Conservation (phyloP, 2,113 vertebrate genomes). For the Myotis lucifugus region DNA sequence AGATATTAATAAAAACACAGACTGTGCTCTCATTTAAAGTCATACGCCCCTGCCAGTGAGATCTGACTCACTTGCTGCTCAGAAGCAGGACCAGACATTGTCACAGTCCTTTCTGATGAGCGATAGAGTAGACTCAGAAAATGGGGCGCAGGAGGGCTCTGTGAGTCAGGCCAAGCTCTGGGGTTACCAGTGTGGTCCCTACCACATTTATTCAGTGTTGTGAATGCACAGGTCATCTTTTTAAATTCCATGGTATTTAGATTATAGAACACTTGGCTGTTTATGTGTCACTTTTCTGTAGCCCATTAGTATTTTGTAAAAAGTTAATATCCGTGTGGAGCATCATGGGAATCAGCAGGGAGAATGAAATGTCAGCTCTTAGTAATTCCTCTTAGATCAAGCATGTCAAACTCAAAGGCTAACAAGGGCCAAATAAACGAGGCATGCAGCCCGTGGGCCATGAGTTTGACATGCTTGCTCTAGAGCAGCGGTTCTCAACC, state of each 20-base stretch:
- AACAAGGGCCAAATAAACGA: no score
- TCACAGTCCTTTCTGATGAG: background rate
- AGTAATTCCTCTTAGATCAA: background rate
- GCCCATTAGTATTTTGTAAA: conserved; percentile 20
- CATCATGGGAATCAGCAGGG: background rate
- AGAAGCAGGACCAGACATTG: background rate
- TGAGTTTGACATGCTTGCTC: no score
- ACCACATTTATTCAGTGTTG: background rate
- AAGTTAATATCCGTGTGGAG: background rate
- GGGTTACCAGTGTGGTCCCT: background rate
- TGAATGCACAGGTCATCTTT: background rate
- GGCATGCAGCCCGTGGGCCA: no score
- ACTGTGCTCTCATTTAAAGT: conserved; percentile 26
- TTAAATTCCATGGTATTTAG: background rate
- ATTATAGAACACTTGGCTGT: background rate
- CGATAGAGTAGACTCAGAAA: background rate
- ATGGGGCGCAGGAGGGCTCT: background rate
- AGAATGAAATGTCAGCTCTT: conserved; percentile 16
- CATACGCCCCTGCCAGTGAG: background rate
- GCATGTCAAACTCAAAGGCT: no score
- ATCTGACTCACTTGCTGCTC: conserved; percentile 6
- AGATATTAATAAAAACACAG: background rate
- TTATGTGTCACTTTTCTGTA: background rate
- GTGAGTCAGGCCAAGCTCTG: background rate
- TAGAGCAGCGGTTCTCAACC: no score